phyloP scores from a whole-genome alignment of 2,113 vertebrate species.

The Shinisaurus crocodilurus region DNA sequence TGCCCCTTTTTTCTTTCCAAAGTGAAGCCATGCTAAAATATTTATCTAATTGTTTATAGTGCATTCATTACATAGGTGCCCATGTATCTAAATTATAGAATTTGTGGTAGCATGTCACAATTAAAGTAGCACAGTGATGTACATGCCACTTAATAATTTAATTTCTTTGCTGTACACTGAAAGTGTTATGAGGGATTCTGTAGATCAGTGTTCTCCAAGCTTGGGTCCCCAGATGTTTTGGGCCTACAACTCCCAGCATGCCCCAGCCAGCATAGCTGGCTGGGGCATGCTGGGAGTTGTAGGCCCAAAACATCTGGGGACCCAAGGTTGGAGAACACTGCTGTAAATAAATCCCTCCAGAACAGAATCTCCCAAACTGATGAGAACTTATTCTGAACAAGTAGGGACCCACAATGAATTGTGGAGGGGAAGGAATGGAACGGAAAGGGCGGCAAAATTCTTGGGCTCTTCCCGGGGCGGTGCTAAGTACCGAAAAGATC shows the following conservation, averaged over 20 bases:
- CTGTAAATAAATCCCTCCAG: not conserved
- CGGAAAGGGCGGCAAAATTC: not conserved
- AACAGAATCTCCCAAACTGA: not conserved
- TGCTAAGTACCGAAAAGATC: no score
- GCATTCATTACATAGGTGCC: not conserved
- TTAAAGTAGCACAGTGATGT: conserved; percentile 1
- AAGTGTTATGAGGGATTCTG: not conserved
- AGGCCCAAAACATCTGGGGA: no score
- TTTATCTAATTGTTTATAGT: conserved; percentile 7
- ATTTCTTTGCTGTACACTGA: not conserved
- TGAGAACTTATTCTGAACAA: not conserved
- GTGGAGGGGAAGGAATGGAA: not conserved
- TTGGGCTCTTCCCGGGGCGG: not conserved
- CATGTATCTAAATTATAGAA: not conserved
- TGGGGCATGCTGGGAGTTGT: no score
- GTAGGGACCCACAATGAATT: not conserved
- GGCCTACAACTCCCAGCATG: no score
- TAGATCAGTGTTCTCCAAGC: no score
- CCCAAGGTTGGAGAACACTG: no score
- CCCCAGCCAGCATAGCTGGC: no score
- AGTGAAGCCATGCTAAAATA: not conserved
- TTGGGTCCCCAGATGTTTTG: no score
- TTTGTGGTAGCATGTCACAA: not conserved
- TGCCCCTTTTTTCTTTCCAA: not conserved
- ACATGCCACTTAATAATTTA: not conserved